phyloP scores from a whole-genome alignment of 2,888 invertebrate genomes.

The Blera fallax region DNA sequence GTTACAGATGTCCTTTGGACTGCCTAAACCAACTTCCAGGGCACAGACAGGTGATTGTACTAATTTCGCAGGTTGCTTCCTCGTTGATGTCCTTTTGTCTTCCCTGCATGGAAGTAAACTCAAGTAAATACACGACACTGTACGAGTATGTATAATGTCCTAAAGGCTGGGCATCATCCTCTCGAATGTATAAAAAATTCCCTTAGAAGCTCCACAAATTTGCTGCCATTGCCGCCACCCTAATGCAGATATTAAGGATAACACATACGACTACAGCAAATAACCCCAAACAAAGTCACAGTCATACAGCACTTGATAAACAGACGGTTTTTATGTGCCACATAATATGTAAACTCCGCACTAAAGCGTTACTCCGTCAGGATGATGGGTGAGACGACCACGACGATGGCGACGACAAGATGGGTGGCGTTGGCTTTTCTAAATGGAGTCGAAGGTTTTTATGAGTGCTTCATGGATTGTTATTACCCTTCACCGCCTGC shows the following conservation, averaged over 20 bases:
- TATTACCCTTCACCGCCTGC: constrained; percentile 63
- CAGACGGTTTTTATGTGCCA: constrained; percentile 56
- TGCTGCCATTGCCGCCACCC: constrained; percentile 22
- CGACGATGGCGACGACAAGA: not conserved
- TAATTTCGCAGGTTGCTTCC: constrained; percentile 23
- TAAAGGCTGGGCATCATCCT: constrained; percentile 16
- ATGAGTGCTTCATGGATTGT: constrained; percentile 62
- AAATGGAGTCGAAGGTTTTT: constrained; percentile 52
- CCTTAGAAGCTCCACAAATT: constrained; percentile 42
- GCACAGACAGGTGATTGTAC: constrained; percentile 52
- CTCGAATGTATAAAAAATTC: constrained; percentile 49
- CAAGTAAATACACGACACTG: constrained; percentile 12
- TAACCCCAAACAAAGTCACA: constrained; percentile 54
- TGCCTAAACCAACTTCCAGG: constrained; percentile 6
- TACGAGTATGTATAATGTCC: not conserved
- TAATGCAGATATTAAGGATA: constrained; percentile 67
- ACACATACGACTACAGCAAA: constrained; percentile 38
- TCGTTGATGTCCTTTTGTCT: constrained; percentile 35
- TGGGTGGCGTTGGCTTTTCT: constrained; percentile 30
- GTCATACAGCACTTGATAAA: constrained; percentile 54
- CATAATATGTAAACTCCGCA: constrained; percentile 52
- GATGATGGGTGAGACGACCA: constrained; percentile 7
- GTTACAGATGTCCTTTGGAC: not conserved
- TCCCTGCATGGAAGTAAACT: not conserved
- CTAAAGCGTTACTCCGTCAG: constrained; percentile 25